These are phyloP conservation scores for Karalla daura DNA, from an alignment of 2,797 vertebrate genomes.

Conservation along the genomic window DNA sequence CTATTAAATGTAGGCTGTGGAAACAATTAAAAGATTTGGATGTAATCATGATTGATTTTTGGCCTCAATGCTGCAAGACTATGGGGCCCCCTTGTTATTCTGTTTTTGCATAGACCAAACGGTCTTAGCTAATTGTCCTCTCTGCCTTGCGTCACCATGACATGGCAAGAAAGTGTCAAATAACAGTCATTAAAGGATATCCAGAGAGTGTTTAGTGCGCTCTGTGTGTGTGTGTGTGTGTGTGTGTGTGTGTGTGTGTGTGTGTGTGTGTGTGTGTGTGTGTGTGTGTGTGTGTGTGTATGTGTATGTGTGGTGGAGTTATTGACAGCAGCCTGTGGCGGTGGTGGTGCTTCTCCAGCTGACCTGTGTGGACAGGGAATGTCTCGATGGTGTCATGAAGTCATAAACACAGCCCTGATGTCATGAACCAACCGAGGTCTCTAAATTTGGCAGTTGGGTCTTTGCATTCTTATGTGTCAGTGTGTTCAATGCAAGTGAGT, in stretches of 20 bases:
- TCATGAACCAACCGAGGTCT: constrained; percentile 54
- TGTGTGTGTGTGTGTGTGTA: constrained; percentile 18
- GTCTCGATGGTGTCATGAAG: constrained; percentile 54
- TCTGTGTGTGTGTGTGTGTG: constrained; percentile 32
- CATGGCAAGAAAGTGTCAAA: constrained; percentile 67
- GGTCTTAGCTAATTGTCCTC: constrained; percentile 43
- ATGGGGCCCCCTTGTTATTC: constrained; percentile 41
- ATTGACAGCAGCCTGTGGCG: constrained; percentile 44
- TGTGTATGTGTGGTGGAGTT: constrained; percentile 25
- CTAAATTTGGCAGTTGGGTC: constrained; percentile 54
- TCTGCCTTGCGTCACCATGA: constrained; percentile 72
- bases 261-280: constrained; percentile 28
- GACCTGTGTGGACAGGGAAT: constrained; percentile 45
- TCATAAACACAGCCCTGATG: constrained; percentile 44
- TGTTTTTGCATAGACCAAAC: constrained; percentile 41
- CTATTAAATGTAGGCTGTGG: neutral
- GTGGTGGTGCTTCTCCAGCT: constrained; percentile 25
- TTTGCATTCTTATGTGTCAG: constrained; percentile 22
- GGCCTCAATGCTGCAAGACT: neutral
- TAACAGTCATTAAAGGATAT: constrained; percentile 82
- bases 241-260: constrained; percentile 18
- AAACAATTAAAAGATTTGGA: neutral
- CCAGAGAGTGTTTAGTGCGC: constrained; percentile 27
- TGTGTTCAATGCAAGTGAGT: constrained; percentile 11
- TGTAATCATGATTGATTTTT: neutral